Conservation (phyloP, 2,888 invertebrate genomes). For the Drosophila ustulata region DNA sequence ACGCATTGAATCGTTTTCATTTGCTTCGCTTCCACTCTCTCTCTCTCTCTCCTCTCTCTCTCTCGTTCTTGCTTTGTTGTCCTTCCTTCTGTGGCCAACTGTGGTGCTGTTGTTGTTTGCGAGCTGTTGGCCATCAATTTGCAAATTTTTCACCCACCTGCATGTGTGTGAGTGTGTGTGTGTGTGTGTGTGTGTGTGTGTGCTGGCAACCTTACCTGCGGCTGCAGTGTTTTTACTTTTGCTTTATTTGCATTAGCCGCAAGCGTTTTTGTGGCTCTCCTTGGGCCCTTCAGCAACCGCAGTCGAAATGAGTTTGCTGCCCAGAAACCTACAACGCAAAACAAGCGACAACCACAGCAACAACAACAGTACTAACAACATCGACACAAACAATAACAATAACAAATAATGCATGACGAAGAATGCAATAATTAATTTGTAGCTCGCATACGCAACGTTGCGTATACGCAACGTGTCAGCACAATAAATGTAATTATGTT, state of each 20-base stretch:
- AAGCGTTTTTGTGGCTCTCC: constrained; percentile 45
- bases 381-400: constrained; percentile 11
- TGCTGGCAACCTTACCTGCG: constrained; percentile 24
- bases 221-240: constrained; percentile 41
- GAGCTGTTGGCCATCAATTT: constrained; percentile 51
- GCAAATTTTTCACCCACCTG: constrained; percentile 49
- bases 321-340: constrained; percentile 28
- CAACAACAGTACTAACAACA: constrained; percentile 8
- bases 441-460: constrained; percentile 19
- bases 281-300: constrained; percentile 10
- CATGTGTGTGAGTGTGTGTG: constrained; percentile 14
- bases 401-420: constrained; percentile 28
- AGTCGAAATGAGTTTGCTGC: constrained; percentile 43
- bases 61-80: not conserved
- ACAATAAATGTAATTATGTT: constrained; percentile 21
- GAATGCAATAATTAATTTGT: constrained; percentile 42
- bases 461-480: constrained; percentile 37
- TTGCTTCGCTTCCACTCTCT: constrained; percentile 17
- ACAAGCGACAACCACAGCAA: constrained; percentile 19
- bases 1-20: constrained; percentile 39
- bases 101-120: constrained; percentile 23
- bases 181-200: constrained; percentile 14
- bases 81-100: not conserved
- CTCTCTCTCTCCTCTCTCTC: not conserved
- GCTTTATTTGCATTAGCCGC: constrained; percentile 54